Base-by-base conservation (phyloP, 2,888 invertebrate species). In the Geotrupes spiniger region DNA sequence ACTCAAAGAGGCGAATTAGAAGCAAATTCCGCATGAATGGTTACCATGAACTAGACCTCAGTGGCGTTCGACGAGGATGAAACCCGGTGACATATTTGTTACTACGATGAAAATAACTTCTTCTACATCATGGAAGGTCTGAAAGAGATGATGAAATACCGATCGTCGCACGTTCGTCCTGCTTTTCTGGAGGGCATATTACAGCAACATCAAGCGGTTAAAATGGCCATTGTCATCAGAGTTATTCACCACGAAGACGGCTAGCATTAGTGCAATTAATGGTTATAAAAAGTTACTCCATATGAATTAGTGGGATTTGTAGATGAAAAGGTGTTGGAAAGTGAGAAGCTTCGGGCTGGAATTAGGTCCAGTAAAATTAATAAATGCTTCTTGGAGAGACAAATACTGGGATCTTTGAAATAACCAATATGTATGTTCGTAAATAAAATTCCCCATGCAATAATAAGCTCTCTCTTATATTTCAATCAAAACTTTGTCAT, bases 41-140 rank as follows among this genome's bases (percentile, higher is more conserved):
- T 3, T 80, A 79, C 59, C 75, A 76, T 58, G 74, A 73, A 31
- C 54, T 65, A 45, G 75, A 74, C 2, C 76, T 68, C 68, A 6
- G 73, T 74, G 10, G 61, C 71, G 0, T 74, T 74, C 38, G 70
- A 76, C n/a, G n/a, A n/a, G n/a, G n/a, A n/a, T n/a, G n/a, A n/a
- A n/a, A n/a, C n/a, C n/a, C n/a, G n/a, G n/a, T n/a, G n/a, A n/a
- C n/a, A n/a, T n/a, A n/a, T n/a, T n/a, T n/a, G 6, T 64, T 66
- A 15, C 74, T 73, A 76, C 51, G 79, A 80, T 50, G 72, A 75
- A 11, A 68, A 75, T 12, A 68, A 68, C 52, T 74, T 76, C 54
- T 76, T 73, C 49, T 79, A 65, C 60, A 72, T 75, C 29, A 70
- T 77, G 0, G 79, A 78, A 26, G 69, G 80, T 15, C 71, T 76